phyloP scores from a whole-genome alignment of 2,888 invertebrate genomes.

The Melanchra persicariae region DNA sequence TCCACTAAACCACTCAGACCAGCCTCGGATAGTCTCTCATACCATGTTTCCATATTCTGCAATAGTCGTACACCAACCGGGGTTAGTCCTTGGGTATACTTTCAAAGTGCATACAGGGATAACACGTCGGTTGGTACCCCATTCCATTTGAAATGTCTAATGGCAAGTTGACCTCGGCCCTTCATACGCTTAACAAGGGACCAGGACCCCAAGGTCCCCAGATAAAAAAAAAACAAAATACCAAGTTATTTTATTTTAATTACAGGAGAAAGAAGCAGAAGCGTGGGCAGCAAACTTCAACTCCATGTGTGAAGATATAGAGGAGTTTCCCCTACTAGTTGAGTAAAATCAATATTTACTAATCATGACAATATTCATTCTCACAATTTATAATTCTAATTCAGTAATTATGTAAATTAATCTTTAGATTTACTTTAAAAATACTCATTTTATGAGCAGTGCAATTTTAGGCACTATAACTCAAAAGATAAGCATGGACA shows the following conservation, averaged over 20 bases:
- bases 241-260: conserved; percentile 50
- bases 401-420: conserved; percentile 40
- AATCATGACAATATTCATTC: conserved; percentile 56
- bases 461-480: conserved; percentile 14
- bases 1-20: no score
- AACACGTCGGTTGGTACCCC: no score
- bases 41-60: no score
- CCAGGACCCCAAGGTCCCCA: no score
- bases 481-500: not conserved
- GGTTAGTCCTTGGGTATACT: no score
- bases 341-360: conserved; percentile 71
- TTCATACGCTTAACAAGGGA: no score
- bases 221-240: no score
- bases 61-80: no score
- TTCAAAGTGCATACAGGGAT: no score
- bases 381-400: conserved; percentile 23
- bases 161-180: no score
- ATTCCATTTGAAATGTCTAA: no score
- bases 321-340: conserved; percentile 85
- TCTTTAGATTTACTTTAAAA: conserved; percentile 22
- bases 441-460: conserved; percentile 44
- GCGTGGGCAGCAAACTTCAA: conserved; percentile 91
- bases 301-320: conserved; percentile 91
- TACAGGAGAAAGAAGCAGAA: conserved; percentile 89
- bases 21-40: no score